phyloP scores from a whole-genome alignment of 2,113 vertebrate species.

The Halcyon senegalensis region DNA sequence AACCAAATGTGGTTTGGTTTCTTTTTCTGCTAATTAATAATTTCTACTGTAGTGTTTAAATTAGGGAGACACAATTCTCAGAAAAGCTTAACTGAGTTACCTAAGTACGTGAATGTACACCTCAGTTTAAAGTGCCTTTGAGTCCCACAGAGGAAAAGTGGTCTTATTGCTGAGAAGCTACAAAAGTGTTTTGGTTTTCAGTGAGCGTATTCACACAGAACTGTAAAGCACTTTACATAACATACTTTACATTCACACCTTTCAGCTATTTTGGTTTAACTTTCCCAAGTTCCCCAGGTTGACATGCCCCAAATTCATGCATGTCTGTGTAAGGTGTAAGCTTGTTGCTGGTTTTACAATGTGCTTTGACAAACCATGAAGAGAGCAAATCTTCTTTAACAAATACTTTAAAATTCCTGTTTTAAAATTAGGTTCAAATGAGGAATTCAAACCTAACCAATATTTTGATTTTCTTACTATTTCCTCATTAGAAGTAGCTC shows the following conservation, averaged over 20 bases:
- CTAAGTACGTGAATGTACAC: not conserved
- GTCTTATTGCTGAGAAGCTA: not conserved
- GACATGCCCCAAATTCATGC: not conserved
- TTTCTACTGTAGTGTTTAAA: not conserved
- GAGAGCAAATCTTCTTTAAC: not conserved
- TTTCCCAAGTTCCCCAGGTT: conserved; percentile 31
- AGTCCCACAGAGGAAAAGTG: not conserved
- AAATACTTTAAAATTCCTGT: not conserved
- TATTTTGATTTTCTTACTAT: not conserved
- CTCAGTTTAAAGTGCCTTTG: not conserved
- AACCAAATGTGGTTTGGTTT: not conserved
- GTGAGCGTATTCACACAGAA: not conserved
- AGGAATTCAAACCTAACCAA: not conserved
- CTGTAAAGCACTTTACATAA: not conserved
- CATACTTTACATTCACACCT: conserved; percentile 9
- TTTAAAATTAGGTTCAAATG: not conserved
- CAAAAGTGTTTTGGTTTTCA: not conserved
- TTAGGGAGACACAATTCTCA: not conserved
- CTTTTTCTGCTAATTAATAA: not conserved
- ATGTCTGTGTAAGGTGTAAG: not conserved
- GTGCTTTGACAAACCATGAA: not conserved
- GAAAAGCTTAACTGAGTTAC: not conserved
- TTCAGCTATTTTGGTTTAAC: conserved; percentile 45
- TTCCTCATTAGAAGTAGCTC: not conserved
- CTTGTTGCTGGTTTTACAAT: not conserved